Evolutionary conservation across 2,797 vertebrate genomes (phyloP).

Genomic region (Sebastes aleutianus): DNA sequence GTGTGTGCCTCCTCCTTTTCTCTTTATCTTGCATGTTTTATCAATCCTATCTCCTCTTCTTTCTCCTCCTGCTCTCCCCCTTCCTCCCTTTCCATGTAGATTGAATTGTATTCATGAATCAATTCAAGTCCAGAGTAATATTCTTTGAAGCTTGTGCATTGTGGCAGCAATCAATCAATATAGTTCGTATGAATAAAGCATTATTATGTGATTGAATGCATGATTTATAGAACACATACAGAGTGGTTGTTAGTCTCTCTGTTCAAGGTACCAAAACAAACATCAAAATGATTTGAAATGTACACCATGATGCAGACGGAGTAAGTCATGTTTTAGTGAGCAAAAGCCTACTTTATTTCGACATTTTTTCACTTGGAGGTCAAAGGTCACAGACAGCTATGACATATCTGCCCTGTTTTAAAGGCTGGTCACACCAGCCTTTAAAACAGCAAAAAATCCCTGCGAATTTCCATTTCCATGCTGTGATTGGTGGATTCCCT

Average conservation of each 20-base stretch:
- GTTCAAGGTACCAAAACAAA: not conserved
- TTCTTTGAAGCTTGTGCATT: constrained; percentile 11
- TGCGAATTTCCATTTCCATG: no score
- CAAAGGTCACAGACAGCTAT: not conserved
- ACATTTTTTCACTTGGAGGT: not conserved
- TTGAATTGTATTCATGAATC: constrained; percentile 22
- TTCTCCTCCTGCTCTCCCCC: not conserved
- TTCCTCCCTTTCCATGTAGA: not conserved
- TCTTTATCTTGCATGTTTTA: not conserved
- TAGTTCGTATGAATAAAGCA: constrained; percentile 6
- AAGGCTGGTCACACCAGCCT: not conserved
- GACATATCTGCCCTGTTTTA: not conserved
- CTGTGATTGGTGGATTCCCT: not conserved
- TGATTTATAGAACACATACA: constrained; percentile 11
- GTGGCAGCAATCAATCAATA: constrained; percentile 6
- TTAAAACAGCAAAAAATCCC: not conserved
- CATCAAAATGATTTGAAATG: not conserved
- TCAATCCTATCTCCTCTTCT: not conserved
- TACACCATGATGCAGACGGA: not conserved
- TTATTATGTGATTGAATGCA: constrained; percentile 17
- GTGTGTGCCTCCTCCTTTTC: not conserved
- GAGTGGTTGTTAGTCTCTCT: not conserved
- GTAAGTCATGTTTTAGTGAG: not conserved
- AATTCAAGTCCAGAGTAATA: not conserved
- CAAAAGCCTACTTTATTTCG: not conserved